Conservation (phyloP, 2,888 invertebrate genomes). For the Acanthosepion lycidas region DNA sequence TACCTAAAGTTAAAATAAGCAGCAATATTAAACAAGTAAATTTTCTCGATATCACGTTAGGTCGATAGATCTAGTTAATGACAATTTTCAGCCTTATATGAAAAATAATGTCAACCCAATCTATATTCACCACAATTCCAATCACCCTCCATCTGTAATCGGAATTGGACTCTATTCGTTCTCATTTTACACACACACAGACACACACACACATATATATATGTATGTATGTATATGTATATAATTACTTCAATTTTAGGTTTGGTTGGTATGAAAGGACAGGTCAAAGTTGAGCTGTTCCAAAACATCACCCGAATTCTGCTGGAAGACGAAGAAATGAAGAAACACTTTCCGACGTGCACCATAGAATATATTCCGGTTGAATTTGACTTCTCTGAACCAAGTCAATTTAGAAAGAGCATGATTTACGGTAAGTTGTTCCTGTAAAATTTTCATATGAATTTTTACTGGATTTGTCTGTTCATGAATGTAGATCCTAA, state of each 20-base stretch:
- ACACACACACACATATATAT: too few species aligned
- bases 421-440: constrained; percentile 58
- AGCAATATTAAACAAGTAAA: too few species aligned
- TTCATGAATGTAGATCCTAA: background rate
- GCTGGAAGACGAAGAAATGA: constrained; percentile 50
- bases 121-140: too few species aligned
- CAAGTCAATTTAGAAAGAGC: constrained; percentile 60
- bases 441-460: background rate
- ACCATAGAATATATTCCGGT: constrained; percentile 59
- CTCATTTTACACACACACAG: too few species aligned
- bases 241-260: constrained; percentile 53
- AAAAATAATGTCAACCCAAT: too few species aligned
- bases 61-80: too few species aligned
- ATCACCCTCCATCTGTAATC: too few species aligned
- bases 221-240: too few species aligned
- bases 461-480: background rate
- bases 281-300: constrained; percentile 58
- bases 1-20: too few species aligned
- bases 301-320: constrained; percentile 57
- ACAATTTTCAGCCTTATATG: too few species aligned
- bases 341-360: constrained; percentile 52
- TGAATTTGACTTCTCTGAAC: constrained; percentile 61
- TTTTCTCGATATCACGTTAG: too few species aligned
- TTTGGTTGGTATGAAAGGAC: constrained; percentile 60
- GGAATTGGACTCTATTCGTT: too few species aligned